Percentiles rank a stretch among this genome's conserved stretches.
These are phyloP conservation scores for Muschampia plurimacula DNA, from an alignment of 2,888 invertebrate genomes.

Conservation along the genomic window DNA sequence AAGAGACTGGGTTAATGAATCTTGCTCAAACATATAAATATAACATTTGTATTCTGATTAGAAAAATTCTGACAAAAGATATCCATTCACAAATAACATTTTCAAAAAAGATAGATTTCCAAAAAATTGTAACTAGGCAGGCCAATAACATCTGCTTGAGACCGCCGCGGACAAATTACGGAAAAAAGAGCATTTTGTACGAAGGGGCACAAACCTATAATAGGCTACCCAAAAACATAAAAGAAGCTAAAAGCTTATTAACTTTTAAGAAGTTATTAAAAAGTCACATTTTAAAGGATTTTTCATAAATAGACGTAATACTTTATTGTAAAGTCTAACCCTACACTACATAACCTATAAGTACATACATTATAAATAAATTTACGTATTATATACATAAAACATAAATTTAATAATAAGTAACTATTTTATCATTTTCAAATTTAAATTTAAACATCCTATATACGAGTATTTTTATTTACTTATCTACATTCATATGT, in stretches of 20 bases:
- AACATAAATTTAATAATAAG: no score
- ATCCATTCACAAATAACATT: background rate
- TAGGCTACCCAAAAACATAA: background rate
- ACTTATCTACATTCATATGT: no score
- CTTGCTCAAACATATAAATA: background rate
- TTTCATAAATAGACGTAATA: background rate
- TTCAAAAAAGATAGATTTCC: background rate
- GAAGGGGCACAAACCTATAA: background rate
- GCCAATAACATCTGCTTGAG: background rate
- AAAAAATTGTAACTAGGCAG: background rate
- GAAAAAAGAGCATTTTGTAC: background rate
- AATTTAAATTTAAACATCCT: no score
- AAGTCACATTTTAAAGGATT: background rate
- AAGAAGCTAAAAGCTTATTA: slow-evolving; percentile 5
- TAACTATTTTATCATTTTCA: no score
- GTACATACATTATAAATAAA: background rate
- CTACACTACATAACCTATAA: background rate
- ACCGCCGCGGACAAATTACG: background rate
- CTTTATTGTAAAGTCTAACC: background rate
- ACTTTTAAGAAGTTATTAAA: background rate
- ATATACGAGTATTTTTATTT: no score
- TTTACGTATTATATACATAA: no score
- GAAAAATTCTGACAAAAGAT: background rate
- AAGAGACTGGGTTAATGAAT: background rate
- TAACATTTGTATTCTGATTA: background rate